Base-by-base conservation (phyloP, 2,888 invertebrate species). In the Ichneumoninae sp. region DNA sequence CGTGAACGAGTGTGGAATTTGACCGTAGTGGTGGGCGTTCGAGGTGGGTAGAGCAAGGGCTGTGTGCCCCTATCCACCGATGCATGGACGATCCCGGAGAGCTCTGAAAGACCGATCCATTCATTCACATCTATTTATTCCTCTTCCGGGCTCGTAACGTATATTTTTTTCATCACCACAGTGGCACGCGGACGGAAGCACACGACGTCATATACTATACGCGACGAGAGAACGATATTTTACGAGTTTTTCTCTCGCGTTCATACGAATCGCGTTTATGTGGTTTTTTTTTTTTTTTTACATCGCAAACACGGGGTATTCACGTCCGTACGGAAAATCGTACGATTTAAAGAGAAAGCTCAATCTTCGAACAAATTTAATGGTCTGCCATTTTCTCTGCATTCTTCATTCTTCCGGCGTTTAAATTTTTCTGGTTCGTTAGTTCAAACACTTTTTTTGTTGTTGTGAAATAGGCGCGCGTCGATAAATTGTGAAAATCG, bases 71-170 rank as follows among this genome's bases (percentile, higher is more conserved):
- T 63, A 63, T 63, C 60, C 30, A 3, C 30, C 16, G 60, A 63
- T 63, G 33, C 30, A 63, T 30, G 16, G 60, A 63, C 60, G 33
- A 63, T 63, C 6, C 60, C 33, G 33, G 30, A 30, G 71, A 71
- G 70, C 44, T 65, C 50, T 73, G 73, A 75, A 78, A 83, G 76
- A 79, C 60, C 79, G 73, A 83, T 79, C 74, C 76, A 76, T 79
- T 86, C 73, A 73, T 78, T 77, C 47, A 10, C 74, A 75, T 76
- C 73, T 73, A 78, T 79, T 66, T 79, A 70, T 80, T 66, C 19
- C 79, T 66, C 70, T 71, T 66, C 36, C 70, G 50, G 54, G 8
- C 40, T 83, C 63, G 63, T 44, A 63, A n/a, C 60, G 30, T 63
- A 36, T 57, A 63, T 60, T 54, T 74, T 36, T 54, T 33, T 36